These are phyloP conservation scores for Epinephelus fuscoguttatus DNA, from an alignment of 2,113 vertebrate genomes.

Conservation along the genomic window DNA sequence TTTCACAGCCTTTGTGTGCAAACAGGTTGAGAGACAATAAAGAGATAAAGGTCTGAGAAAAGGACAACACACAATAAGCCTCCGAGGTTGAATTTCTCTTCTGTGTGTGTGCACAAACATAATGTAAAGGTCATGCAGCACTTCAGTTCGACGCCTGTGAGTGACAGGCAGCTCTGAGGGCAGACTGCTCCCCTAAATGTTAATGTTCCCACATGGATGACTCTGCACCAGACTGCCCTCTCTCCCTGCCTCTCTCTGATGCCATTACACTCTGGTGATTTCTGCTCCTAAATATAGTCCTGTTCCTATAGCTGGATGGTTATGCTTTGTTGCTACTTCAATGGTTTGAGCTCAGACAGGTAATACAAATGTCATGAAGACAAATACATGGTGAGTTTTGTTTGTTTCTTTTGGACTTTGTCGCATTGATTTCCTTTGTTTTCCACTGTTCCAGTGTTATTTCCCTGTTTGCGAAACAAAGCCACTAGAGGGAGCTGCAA, in stretches of 20 bases:
- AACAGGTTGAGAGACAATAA: background rate
- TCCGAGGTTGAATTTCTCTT: conserved; percentile 35
- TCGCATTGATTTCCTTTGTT: background rate
- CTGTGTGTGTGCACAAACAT: conserved; percentile 19
- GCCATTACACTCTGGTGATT: conserved; percentile 18
- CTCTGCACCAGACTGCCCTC: conserved; percentile 29
- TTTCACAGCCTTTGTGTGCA: background rate
- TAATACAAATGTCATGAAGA: background rate
- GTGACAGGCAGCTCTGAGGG: conserved; percentile 74
- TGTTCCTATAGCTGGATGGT: background rate
- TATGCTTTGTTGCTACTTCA: conserved; percentile 6
- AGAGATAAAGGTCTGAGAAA: conserved; percentile 19
- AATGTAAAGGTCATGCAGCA: conserved; percentile 75
- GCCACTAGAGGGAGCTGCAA: conserved; percentile 73
- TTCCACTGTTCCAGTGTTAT: background rate
- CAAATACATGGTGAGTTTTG: background rate
- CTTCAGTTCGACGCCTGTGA: conserved; percentile 72
- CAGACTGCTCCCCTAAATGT: conserved; percentile 70
- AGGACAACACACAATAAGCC: conserved; percentile 18
- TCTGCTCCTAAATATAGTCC: conserved; percentile 11
- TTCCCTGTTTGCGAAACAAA: conserved; percentile 31
- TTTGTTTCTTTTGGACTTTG: conserved; percentile 28
- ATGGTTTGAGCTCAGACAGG: background rate
- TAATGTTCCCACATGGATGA: conserved; percentile 82
- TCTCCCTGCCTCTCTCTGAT: background rate